Evolutionary conservation across 2,797 vertebrate genomes (phyloP).

Genomic region (Diglossa cyanea): DNA sequence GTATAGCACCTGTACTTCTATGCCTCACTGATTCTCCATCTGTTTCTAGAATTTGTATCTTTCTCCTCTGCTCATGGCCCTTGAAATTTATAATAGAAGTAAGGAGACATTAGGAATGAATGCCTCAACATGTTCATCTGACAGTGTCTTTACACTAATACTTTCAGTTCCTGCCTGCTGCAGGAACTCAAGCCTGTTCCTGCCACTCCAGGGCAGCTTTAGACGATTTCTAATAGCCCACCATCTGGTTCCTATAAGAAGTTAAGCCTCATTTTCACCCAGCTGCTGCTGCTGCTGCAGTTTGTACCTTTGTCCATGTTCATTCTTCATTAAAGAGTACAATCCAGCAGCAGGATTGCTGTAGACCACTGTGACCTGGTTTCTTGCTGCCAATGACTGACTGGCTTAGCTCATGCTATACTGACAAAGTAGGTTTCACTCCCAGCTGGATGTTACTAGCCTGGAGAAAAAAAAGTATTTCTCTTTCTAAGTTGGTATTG

Average conservation of each 20-base stretch:
- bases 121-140: slow-evolving; percentile 21
- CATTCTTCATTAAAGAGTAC: neutral
- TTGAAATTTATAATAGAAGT: slow-evolving; percentile 30
- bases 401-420: neutral
- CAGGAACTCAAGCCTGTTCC: neutral
- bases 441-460: neutral
- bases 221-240: slow-evolving; percentile 9
- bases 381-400: neutral
- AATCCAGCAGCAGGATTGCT: neutral
- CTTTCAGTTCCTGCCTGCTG: slow-evolving; percentile 10
- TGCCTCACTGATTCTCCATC: slow-evolving; percentile 57
- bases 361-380: slow-evolving; percentile 19
- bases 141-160: neutral
- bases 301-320: slow-evolving; percentile 15
- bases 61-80: slow-evolving; percentile 6
- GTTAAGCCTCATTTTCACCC: slow-evolving; percentile 44
- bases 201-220: slow-evolving; percentile 40
- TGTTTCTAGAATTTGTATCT: slow-evolving; percentile 41
- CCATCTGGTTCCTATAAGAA: slow-evolving; percentile 49
- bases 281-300: slow-evolving; percentile 44
- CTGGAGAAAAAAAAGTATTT: neutral
- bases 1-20: slow-evolving; percentile 51
- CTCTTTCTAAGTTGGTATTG: neutral
- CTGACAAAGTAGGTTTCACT: neutral
- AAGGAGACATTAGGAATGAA: slow-evolving; percentile 11